Base-by-base conservation (phyloP, 2,888 invertebrate species). In the Watsonalla binaria region DNA sequence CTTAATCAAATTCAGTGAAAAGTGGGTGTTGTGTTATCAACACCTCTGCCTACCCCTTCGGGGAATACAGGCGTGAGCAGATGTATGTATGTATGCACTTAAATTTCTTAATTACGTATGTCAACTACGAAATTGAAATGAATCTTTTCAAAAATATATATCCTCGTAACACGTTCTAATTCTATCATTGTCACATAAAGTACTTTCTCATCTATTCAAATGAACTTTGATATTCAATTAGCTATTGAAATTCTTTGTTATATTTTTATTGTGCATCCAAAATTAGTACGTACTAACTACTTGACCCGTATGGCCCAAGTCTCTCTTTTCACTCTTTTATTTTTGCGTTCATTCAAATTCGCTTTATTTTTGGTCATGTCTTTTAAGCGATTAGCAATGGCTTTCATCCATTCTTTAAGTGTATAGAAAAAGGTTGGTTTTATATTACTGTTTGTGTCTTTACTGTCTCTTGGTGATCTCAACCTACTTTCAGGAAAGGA, bases 401-500 rank as follows among this genome's bases (percentile, higher is more conserved):
- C 59, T 59, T 69, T 76, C 63, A 89, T 74, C 69, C 78, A 78
- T 55, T 80, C 67, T 59, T 82, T 84, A 5, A 86, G 52, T 60
- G 68, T 83, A 6, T 63, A 63, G 56, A 83, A 76, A 54, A 79
- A 68, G 0, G 76, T 77, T 7, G 74, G 58, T 55, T 66, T 70
- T 2, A 68, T 33, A 6, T 63, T 59, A 8, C 13, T 54, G 45
- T 58, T 58, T 11, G 61, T 56, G 53, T 63, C 66, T 53, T 52
- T 55, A 46, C 56, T 51, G 55, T 77, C 74, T 46, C 62, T 65
- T 45, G 72, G 64, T 33, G 63, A 56, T 61, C 76, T 73, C 51
- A 61, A 75, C 46, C 81, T 74, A 53, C 78, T 79, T 65, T 88
- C 83, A 15, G 87, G 80, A 54, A 82, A 82, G 0, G 83, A 76